Evolutionary conservation across 1,140 invertebrate species (phyloP).

Genomic region (Drosophila littoralis): DNA sequence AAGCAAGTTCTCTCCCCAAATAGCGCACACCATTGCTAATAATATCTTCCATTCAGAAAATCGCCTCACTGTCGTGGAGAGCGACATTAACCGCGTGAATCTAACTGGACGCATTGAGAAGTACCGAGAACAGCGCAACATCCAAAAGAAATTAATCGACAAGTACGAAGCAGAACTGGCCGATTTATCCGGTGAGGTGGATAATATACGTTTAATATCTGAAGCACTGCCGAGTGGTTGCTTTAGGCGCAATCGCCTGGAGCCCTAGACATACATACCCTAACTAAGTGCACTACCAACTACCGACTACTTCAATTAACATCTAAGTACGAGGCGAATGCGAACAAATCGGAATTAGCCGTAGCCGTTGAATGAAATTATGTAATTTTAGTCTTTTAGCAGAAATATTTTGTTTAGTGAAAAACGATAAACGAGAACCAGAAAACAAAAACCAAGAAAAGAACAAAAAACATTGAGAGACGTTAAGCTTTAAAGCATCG

Average conservation of each 20-base stretch:
- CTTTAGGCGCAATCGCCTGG: conserved; percentile 89
- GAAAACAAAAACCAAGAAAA: conserved; percentile 18
- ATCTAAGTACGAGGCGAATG: conserved; percentile 61
- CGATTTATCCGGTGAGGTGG: conserved; percentile 90
- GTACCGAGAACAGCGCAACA: conserved; percentile 89
- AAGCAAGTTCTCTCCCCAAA: conserved; percentile 1
- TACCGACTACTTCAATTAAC: conserved; percentile 80
- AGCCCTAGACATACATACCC: conserved; percentile 84
- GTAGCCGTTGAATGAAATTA: conserved; percentile 79
- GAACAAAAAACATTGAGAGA: conserved; percentile 48
- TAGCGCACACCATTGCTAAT: background rate
- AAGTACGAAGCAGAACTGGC: conserved; percentile 92
- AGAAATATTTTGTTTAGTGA: conserved; percentile 76
- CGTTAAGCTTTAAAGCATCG: conserved; percentile 66
- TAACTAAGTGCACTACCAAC: conserved; percentile 41
- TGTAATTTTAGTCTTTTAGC: conserved; percentile 78
- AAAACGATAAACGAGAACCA: conserved; percentile 44
- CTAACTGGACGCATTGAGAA: conserved; percentile 90
- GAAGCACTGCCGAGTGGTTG: conserved; percentile 93
- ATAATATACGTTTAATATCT: conserved; percentile 94
- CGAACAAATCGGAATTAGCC: conserved; percentile 73
- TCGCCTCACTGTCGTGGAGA: conserved; percentile 90
- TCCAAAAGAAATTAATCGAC: conserved; percentile 91
- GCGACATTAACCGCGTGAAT: conserved; percentile 89
- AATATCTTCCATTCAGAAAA: conserved; percentile 85